phyloP scores from a whole-genome alignment of 2,797 vertebrate species.

The Sylvia borin region DNA sequence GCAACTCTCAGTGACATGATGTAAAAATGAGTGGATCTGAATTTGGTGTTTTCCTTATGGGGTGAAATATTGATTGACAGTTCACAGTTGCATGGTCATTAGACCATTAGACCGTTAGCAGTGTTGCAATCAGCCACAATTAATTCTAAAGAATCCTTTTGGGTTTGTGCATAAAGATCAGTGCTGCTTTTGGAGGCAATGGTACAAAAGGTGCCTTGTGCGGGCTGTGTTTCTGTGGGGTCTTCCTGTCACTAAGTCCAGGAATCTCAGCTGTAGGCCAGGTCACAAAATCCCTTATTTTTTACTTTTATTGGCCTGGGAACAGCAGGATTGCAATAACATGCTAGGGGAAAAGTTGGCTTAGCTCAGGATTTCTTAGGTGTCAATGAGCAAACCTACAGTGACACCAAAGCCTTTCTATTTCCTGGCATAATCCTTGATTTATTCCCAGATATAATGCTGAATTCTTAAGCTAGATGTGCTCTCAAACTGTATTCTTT shows the following conservation, averaged over 20 bases:
- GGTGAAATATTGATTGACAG: not conserved
- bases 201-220: not conserved
- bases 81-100: not conserved
- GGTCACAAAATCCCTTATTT: not conserved
- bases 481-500: not conserved
- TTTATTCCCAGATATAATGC: not conserved
- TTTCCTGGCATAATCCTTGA: not conserved
- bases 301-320: not conserved
- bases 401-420: not conserved
- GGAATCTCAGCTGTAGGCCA: not conserved
- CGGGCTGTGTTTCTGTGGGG: not conserved
- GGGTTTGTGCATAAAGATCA: not conserved
- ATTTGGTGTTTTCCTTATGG: not conserved
- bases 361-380: not conserved
- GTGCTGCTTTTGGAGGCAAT: not conserved
- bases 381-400: not conserved
- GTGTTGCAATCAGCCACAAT: not conserved
- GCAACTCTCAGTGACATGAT: not conserved
- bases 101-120: not conserved
- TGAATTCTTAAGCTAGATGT: not conserved
- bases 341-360: not conserved
- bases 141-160: not conserved
- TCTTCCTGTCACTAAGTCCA: not conserved
- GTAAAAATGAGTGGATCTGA: not conserved
- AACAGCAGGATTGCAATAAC: not conserved